Percentiles rank a stretch among this genome's conserved stretches.
phyloP scores from a whole-genome alignment of 2,888 invertebrate genomes.

The Emmelina monodactyla region DNA sequence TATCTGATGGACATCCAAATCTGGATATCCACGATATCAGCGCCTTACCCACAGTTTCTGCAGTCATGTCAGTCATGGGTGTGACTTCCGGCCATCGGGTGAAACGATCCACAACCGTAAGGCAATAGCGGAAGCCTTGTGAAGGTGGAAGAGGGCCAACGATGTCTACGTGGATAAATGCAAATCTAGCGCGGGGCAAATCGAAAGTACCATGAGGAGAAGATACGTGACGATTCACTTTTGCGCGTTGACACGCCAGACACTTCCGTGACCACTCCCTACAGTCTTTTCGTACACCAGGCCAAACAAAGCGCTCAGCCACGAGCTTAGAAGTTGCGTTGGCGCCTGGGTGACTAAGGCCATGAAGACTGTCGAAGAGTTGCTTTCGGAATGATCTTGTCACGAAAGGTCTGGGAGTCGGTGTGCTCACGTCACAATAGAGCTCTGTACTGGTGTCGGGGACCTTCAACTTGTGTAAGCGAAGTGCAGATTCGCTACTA shows the following conservation, averaged over 20 bases:
- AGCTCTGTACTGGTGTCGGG: background rate
- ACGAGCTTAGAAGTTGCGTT: background rate
- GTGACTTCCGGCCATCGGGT: slow-evolving; percentile 32
- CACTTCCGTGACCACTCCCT: slow-evolving; percentile 11
- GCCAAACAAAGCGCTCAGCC: slow-evolving; percentile 14
- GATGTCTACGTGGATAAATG: slow-evolving; percentile 24
- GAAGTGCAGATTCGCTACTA: background rate
- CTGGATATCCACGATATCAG: slow-evolving; percentile 35
- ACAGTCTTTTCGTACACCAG: slow-evolving; percentile 12
- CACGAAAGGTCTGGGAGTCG: background rate
- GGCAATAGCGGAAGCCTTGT: slow-evolving; percentile 16
- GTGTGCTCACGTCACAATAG: background rate
- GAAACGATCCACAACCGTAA: slow-evolving; percentile 21
- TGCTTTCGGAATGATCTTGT: background rate
- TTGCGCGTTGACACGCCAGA: slow-evolving; percentile 9
- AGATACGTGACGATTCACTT: slow-evolving; percentile 10
- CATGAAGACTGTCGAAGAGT: background rate
- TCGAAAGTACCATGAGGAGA: slow-evolving; percentile 9
- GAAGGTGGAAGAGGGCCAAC: slow-evolving; percentile 18
- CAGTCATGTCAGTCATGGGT: slow-evolving; percentile 27
- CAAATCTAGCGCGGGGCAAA: slow-evolving; percentile 20
- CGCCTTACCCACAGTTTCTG: slow-evolving; percentile 26
- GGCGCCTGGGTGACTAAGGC: background rate
- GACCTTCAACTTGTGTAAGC: background rate
- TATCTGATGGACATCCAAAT: slow-evolving; percentile 29